These are phyloP conservation scores for Catostomus latipinnis DNA, from an alignment of 2,797 vertebrate genomes.

Conservation along the genomic window DNA sequence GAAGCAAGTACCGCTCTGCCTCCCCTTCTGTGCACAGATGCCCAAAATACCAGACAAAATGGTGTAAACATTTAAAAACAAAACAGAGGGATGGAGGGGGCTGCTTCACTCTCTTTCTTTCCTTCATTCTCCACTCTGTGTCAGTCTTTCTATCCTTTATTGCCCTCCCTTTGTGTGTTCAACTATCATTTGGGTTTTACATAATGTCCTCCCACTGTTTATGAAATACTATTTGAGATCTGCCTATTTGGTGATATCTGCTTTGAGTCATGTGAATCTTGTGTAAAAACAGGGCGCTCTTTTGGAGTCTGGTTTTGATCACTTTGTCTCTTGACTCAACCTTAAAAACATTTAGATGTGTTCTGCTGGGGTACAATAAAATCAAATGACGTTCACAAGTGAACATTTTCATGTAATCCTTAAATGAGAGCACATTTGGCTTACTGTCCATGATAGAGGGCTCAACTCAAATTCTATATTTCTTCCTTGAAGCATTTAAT, in stretches of 20 bases:
- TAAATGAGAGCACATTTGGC: not conserved
- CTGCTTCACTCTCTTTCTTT: not conserved
- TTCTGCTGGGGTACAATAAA: not conserved
- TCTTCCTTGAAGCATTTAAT: too few species aligned
- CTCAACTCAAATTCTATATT: too few species aligned
- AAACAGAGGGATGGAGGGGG: not conserved
- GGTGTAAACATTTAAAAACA: slow-evolving; percentile 42
- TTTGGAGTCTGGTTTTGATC: too few species aligned
- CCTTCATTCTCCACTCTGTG: slow-evolving; percentile 13
- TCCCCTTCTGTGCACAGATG: slow-evolving; percentile 29
- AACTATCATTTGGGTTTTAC: not conserved
- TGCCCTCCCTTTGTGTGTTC: not conserved
- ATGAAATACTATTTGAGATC: slow-evolving; percentile 15
- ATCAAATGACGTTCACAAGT: not conserved
- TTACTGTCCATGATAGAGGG: too few species aligned
- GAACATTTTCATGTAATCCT: too few species aligned
- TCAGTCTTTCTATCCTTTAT: not conserved
- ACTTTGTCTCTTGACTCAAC: too few species aligned
- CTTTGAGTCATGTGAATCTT: slow-evolving; percentile 5
- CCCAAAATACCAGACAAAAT: slow-evolving; percentile 35
- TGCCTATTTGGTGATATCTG: slow-evolving; percentile 4
- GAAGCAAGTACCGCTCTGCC: slow-evolving; percentile 13
- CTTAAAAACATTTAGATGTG: not conserved
- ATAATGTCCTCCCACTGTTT: slow-evolving; percentile 24
- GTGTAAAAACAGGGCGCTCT: not conserved